phyloP scores from a whole-genome alignment of 1,140 invertebrate genomes.

The Drosophila sproati region DNA sequence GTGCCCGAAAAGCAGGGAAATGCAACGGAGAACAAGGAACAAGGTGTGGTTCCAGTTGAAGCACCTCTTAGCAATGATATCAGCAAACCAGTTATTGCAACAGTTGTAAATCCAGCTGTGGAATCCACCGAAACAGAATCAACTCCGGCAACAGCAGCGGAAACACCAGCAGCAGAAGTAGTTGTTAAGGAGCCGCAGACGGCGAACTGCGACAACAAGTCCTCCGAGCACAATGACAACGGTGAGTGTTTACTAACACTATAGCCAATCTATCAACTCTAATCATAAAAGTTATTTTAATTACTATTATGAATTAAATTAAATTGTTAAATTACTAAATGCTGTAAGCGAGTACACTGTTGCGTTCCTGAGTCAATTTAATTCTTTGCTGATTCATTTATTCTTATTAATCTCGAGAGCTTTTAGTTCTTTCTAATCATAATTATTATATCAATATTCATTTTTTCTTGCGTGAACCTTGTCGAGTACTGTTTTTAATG shows the following conservation, averaged over 20 bases:
- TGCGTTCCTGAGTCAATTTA: no score
- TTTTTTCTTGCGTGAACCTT: no score
- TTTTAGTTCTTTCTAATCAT: no score
- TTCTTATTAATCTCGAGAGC: no score
- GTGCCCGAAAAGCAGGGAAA: constrained; percentile 8
- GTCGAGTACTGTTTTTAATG: no score
- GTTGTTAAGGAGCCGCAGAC: constrained; percentile 54
- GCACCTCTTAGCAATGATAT: constrained; percentile 57
- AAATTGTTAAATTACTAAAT: no score
- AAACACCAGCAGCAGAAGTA: constrained; percentile 16
- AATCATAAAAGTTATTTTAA: neutral
- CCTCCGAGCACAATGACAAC: constrained; percentile 73
- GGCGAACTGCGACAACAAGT: constrained; percentile 57
- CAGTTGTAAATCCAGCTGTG: constrained; percentile 13
- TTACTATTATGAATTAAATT: no score
- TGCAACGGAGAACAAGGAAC: constrained; percentile 34
- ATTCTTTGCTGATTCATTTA: no score
- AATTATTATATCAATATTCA: no score
- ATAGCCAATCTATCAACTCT: neutral
- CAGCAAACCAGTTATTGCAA: constrained; percentile 39
- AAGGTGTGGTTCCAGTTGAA: constrained; percentile 30
- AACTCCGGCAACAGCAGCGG: constrained; percentile 22
- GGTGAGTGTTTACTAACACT: constrained; percentile 38
- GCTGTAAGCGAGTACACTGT: no score
- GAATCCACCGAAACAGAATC: constrained; percentile 20